Conservation (phyloP, 2,797 vertebrate species). For the Microcaecilia unicolor region DNA sequence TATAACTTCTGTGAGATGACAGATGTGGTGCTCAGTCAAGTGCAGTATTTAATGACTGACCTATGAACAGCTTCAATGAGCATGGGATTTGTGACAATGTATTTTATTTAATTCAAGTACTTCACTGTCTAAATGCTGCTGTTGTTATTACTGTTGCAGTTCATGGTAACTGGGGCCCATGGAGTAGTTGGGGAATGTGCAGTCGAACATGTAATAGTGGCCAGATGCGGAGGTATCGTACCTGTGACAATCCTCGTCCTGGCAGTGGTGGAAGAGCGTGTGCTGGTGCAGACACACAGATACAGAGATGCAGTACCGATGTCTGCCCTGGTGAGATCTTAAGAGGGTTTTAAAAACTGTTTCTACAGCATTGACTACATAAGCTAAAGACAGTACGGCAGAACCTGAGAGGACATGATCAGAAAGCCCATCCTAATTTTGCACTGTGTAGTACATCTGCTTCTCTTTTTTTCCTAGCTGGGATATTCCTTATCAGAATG, state of each 20-base stretch:
- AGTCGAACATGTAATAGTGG: slow-evolving; percentile 82
- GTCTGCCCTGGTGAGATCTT: slow-evolving; percentile 79
- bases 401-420: too few relatives aligned
- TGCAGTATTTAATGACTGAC: not conserved
- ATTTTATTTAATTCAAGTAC: not conserved
- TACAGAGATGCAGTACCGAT: slow-evolving; percentile 69
- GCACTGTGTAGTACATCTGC: too few relatives aligned
- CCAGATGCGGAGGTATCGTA: slow-evolving; percentile 78
- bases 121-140: not conserved
- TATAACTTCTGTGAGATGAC: too few relatives aligned
- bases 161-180: slow-evolving; percentile 84
- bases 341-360: too few relatives aligned
- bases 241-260: slow-evolving; percentile 81
- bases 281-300: slow-evolving; percentile 78
- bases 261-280: slow-evolving; percentile 79
- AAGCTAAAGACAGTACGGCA: too few relatives aligned
- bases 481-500: too few relatives aligned
- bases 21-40: slow-evolving; percentile 2
- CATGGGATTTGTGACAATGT: not conserved
- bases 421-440: too few relatives aligned
- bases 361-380: too few relatives aligned
- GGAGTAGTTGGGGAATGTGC: slow-evolving; percentile 86
- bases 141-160: slow-evolving; percentile 43
- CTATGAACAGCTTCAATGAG: not conserved
- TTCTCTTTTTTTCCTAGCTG: too few relatives aligned